phyloP scores from a whole-genome alignment of 2,113 vertebrate species.

The Dicerorhinus sumatrensis region DNA sequence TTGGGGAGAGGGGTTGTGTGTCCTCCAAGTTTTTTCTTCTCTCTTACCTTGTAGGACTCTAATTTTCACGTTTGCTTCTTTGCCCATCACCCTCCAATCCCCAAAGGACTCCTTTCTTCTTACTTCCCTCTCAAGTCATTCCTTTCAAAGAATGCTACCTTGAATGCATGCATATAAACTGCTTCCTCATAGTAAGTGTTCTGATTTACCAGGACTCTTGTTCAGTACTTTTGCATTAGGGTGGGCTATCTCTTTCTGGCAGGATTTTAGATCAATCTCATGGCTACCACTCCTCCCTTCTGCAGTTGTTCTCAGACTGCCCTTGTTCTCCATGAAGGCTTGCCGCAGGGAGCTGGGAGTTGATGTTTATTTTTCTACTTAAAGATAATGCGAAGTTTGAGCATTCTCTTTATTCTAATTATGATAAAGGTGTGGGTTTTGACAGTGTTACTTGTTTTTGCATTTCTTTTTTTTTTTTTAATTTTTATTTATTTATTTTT shows the following conservation, averaged over 20 bases:
- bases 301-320: too few relatives aligned
- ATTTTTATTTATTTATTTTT: too few relatives aligned
- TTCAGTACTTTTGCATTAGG: neutral
- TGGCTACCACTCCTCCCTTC: neutral
- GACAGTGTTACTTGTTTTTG: neutral
- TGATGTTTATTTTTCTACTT: neutral
- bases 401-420: neutral
- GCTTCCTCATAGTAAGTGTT: neutral
- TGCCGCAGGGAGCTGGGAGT: neutral
- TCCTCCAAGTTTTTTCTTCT: neutral
- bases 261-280: neutral
- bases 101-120: neutral
- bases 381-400: neutral
- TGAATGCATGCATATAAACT: neutral
- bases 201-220: neutral
- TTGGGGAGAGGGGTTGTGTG: neutral
- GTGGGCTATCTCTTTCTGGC: neutral
- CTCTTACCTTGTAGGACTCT: neutral
- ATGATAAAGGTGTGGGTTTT: neutral
- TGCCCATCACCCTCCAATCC: neutral
- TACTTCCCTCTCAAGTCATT: too few relatives aligned
- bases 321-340: neutral
- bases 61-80: neutral
- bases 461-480: neutral
- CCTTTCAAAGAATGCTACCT: neutral